A percentile compares a stretch with the other conserved stretches of the same genome.
phyloP scores from a whole-genome alignment of 2,888 invertebrate species.

The Pantelozetes paolii region DNA sequence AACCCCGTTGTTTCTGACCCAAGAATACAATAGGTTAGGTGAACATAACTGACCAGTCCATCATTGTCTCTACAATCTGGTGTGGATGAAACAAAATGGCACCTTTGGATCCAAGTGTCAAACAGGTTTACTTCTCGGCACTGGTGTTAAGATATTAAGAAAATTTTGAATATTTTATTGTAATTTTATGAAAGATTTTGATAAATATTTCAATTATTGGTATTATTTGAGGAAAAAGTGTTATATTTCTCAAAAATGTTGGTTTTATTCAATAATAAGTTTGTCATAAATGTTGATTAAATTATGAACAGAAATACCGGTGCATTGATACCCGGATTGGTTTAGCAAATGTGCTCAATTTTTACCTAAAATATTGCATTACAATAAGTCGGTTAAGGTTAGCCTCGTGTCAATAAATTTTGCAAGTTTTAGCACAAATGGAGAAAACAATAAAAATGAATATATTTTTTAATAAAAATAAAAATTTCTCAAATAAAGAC shows the following conservation, averaged over 20 bases:
- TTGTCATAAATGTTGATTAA: too few species aligned
- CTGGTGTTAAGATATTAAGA: constrained; percentile 2
- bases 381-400: too few species aligned
- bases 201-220: background rate
- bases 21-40: constrained; percentile 52
- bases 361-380: too few species aligned
- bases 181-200: background rate
- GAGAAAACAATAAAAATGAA: too few species aligned
- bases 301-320: too few species aligned
- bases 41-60: constrained; percentile 53
- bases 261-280: too few species aligned
- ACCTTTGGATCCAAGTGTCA: constrained; percentile 46
- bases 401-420: too few species aligned
- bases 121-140: constrained; percentile 45
- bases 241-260: background rate
- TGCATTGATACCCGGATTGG: too few species aligned
- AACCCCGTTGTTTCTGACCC: constrained; percentile 46
- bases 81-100: too few species aligned
- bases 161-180: background rate
- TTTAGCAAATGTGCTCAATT: too few species aligned
- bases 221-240: background rate
- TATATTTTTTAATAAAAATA: background rate
- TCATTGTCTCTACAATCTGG: constrained; percentile 51
- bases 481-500: too few species aligned
- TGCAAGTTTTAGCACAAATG: too few species aligned